Base-by-base conservation (phyloP, 2,113 vertebrate species). In the Mystacornis crossleyi region DNA sequence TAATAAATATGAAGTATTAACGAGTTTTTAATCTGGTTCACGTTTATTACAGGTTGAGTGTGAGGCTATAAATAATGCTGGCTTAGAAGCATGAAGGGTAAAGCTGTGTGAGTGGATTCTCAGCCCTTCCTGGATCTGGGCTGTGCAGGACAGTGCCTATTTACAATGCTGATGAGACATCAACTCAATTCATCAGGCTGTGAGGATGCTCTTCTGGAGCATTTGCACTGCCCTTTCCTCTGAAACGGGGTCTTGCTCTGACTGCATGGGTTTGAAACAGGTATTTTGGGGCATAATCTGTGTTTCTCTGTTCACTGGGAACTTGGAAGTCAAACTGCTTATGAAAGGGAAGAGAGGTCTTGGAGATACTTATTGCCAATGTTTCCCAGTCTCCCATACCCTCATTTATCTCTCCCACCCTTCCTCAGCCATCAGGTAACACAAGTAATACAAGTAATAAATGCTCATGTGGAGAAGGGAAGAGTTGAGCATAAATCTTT, bases 1-100 rank as follows among this genome's bases (percentile, higher is more conserved):
- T 97, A 94, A 96, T 97, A 97, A 98, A 97, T 97, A 97, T 86
- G 95, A 96, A 73, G 95, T 95, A 97, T 97, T 98, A 97, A 97
- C 43, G 34, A 70, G 81, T 51, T 96, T 97, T 97, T 97, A 97
- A 97, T 98, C 82, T 80, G 95, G 92, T 96, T 73, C 29, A 0
- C 53, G 7, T 97, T 97, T 96, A 97, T 96, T 97, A 64, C 92
- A 65, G 91, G 90, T 92, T 95, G 96, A 97, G 92, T 95, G 86
- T n/a, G 74, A 69, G 94, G 65, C 96, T 81, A 83, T 98, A 97
- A 98, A 97, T 97, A 97, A 92, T 19, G 34, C 85, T 92, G 83
- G 74, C 92, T 86, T 78, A 60, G 73, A 90, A 73, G 66, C 79
- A 69, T 69, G 69, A 84, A 82, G 58, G 67, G 51, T 77, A 88